Conservation (phyloP, 2,113 vertebrate genomes). For the Semnopithecus entellus region DNA sequence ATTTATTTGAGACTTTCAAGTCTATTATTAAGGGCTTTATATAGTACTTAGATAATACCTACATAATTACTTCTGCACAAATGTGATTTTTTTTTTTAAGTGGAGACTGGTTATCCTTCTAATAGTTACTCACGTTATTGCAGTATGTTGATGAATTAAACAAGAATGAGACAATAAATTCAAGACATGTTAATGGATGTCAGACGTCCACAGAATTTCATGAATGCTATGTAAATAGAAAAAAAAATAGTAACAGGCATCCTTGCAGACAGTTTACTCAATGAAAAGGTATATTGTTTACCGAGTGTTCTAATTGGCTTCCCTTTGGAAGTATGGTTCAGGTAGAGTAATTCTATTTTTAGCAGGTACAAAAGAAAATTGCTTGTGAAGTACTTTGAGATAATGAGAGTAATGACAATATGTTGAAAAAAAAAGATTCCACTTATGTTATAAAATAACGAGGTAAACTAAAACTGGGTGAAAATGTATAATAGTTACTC, state of each 20-base stretch:
- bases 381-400: background rate
- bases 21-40: conserved; percentile 5
- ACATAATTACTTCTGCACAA: background rate
- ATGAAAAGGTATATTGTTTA: background rate
- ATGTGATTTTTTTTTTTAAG: background rate
- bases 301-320: background rate
- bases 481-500: background rate
- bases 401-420: background rate
- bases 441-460: background rate
- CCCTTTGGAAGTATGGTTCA: background rate
- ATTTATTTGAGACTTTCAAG: background rate
- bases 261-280: background rate
- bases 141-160: background rate
- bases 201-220: background rate
- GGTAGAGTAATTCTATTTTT: background rate
- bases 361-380: background rate
- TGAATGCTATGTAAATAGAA: background rate
- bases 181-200: background rate
- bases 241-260: background rate
- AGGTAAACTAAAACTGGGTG: background rate
- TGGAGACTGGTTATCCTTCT: background rate
- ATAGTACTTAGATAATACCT: background rate
- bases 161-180: background rate
- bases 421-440: background rate
- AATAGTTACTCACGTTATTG: background rate